phyloP scores from a whole-genome alignment of 2,888 invertebrate genomes.

The Dorcus hopei region DNA sequence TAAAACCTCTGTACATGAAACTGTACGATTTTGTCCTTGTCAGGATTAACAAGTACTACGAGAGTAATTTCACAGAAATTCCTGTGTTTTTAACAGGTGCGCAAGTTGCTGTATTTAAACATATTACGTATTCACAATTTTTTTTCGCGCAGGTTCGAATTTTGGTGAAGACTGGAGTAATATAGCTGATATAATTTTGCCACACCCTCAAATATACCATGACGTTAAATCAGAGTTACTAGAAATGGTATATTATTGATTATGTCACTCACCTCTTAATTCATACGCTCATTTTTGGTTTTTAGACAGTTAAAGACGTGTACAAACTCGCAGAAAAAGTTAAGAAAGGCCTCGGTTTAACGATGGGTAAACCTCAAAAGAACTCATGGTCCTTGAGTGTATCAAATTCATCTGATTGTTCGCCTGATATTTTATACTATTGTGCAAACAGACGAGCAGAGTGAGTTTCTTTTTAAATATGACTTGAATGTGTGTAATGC shows the following conservation, averaged over 20 bases:
- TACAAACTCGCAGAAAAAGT: slow-evolving; percentile 53
- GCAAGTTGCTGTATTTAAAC: slow-evolving; percentile 24
- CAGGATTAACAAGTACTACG: slow-evolving; percentile 51
- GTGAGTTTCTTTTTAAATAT: slow-evolving; percentile 36
- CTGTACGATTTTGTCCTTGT: slow-evolving; percentile 55
- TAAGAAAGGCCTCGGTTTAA: slow-evolving; percentile 44
- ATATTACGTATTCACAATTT: background rate
- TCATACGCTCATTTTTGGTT: slow-evolving; percentile 22
- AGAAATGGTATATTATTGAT: slow-evolving; percentile 28
- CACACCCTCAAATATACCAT: slow-evolving; percentile 49
- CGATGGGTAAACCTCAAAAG: slow-evolving; percentile 46
- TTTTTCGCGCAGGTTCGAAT: slow-evolving; percentile 50
- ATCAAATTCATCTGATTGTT: slow-evolving; percentile 50
- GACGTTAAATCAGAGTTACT: slow-evolving; percentile 34
- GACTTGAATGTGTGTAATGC: background rate
- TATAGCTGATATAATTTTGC: slow-evolving; percentile 55
- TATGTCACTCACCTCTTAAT: background rate
- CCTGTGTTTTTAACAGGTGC: slow-evolving; percentile 56
- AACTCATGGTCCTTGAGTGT: slow-evolving; percentile 52
- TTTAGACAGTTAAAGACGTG: slow-evolving; percentile 51
- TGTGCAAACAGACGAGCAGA: slow-evolving; percentile 51
- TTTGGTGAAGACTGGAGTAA: slow-evolving; percentile 60
- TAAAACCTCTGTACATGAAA: slow-evolving; percentile 56
- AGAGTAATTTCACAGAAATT: slow-evolving; percentile 45
- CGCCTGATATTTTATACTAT: slow-evolving; percentile 49